Evolutionary conservation across 2,113 vertebrate species (phyloP), one percentile per base, ranked within the genome.

Genomic region (Antidorcas marsupialis): DNA sequence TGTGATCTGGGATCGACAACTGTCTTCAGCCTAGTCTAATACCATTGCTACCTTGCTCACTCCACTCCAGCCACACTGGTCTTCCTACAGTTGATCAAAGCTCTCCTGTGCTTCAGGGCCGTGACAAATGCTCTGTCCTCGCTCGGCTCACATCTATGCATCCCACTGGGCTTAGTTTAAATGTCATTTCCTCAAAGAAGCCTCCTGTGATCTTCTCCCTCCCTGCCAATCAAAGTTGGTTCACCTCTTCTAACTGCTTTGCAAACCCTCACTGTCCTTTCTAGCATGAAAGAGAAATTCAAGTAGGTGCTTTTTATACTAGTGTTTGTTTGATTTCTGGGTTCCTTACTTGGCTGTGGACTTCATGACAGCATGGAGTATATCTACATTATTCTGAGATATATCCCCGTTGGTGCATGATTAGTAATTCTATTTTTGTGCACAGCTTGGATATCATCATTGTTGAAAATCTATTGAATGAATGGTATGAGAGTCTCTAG

Each of bases 391-490:
- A 50, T 92, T 81, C 82, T 47, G 16, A 36, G 45, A 33, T 79
- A 36, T 39, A 74, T 92, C 30, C n/a, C 33, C 1, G 19, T 17
- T 50, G 57, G 45, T 28, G 52, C 71, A 93, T 83, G 87, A 94
- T 92, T 95, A 97, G 27, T 19, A 50, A 28, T 76, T 92, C 64
- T 92, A 52, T 84, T 94, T 94, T 79, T 84, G 71, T 39, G 45
- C 85, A 57, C 33, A 74, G 52, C 25, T 39, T 94, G 28, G 79
- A 74, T 59, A 47, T 59, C 86, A 39, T 53, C 28, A 5, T 82
- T 91, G 33, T 21, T 94, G 82, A 96, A 97, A 95, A 97, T 96
- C 55, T 83, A 10, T 84, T 93, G 28, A 64, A 59, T 92, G 43
- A 94, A 92, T 90, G 21, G 64, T 87, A 57, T 59, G 71, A 91